Percentiles rank a stretch among this genome's conserved stretches.
Evolutionary conservation across 2,113 vertebrate genomes (phyloP).

Genomic region (Gallinago paraguaiae): DNA sequence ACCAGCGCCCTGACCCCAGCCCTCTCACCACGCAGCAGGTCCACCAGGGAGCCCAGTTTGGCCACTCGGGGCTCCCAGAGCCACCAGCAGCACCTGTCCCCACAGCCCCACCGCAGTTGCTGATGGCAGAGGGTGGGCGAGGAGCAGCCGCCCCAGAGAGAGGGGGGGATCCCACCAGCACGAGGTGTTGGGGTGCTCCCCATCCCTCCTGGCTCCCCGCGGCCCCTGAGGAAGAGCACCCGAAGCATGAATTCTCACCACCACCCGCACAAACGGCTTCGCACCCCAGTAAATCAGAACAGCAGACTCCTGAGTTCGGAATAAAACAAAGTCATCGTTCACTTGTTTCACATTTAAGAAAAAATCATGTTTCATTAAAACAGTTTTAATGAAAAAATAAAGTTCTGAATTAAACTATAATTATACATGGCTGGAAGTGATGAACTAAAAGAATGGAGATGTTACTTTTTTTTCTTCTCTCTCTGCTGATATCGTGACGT

Average conservation of each 20-base stretch:
- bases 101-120: rapidly evolving
- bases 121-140: neutral
- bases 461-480: neutral
- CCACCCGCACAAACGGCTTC: neutral
- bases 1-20: neutral
- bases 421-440: constrained; percentile 53
- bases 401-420: constrained; percentile 70
- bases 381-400: constrained; percentile 73
- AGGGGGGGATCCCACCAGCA: neutral
- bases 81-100: too few relatives aligned
- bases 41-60: neutral
- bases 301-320: neutral
- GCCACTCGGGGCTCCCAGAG: neutral
- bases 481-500: constrained; percentile 5
- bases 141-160: neutral
- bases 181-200: neutral
- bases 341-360: constrained; percentile 41
- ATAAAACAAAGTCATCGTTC: constrained; percentile 29
- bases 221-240: neutral
- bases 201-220: neutral
- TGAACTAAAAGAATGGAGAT: constrained; percentile 50
- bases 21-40: too few relatives aligned
- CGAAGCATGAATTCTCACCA: neutral
- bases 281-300: neutral
- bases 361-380: constrained; percentile 53